These are phyloP conservation scores for Saimiri boliviensis DNA, from an alignment of 2,113 vertebrate species.

Conservation along the genomic window DNA sequence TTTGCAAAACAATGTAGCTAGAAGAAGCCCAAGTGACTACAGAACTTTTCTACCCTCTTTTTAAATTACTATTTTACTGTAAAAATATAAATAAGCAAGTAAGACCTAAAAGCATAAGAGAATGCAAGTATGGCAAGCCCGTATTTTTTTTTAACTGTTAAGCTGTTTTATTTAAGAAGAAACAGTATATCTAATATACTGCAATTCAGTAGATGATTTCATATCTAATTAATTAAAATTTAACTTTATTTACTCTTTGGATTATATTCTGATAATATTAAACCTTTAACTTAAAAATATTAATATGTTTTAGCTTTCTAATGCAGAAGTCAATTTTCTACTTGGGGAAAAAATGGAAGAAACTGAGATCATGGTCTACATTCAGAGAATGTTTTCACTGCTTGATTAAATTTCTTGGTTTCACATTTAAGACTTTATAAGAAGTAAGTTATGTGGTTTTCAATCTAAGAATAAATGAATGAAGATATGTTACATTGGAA, in stretches of 20 bases:
- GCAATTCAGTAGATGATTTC: conserved; percentile 31
- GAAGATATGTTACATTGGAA: conserved; percentile 48
- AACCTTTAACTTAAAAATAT: conserved; percentile 79
- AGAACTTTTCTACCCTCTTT: neutral
- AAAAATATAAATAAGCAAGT: neutral
- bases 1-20: neutral
- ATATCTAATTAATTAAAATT: conserved; percentile 62
- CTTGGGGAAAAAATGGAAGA: conserved; percentile 72
- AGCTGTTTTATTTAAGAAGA: conserved; percentile 60
- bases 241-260: conserved; percentile 84
- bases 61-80: neutral
- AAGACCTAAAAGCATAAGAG: neutral
- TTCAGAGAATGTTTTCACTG: conserved; percentile 80
- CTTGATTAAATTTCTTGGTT: conserved; percentile 80
- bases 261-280: conserved; percentile 79
- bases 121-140: neutral
- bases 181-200: conserved; percentile 56
- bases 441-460: conserved; percentile 67
- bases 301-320: conserved; percentile 75
- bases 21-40: neutral
- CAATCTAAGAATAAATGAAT: conserved; percentile 70
- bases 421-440: conserved; percentile 79
- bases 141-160: neutral
- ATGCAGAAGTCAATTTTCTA: conserved; percentile 70
- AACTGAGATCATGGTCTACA: conserved; percentile 76